Evolutionary conservation across 2,888 invertebrate species (phyloP).

Genomic region (Tetramorium bicarinatum): DNA sequence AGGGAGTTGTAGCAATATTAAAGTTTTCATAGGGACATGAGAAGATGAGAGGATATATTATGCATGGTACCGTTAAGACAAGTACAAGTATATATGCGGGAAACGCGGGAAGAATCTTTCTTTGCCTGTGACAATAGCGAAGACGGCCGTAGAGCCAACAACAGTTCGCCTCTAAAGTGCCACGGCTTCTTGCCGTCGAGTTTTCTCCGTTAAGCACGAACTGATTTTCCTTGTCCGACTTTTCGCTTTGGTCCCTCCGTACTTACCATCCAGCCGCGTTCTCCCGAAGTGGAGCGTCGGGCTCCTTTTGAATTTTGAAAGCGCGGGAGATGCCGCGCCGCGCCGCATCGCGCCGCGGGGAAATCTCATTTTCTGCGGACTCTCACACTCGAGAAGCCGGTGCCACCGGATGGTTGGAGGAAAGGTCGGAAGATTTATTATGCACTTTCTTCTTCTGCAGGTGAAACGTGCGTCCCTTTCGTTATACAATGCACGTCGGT

Average conservation of each 20-base stretch:
- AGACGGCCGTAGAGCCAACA: neutral
- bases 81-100: constrained; percentile 2
- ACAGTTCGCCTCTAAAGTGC: constrained; percentile 5
- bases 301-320: constrained; percentile 70
- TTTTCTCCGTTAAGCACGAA: constrained; percentile 59
- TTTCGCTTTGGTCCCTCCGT: constrained; percentile 20
- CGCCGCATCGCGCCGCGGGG: constrained; percentile 32
- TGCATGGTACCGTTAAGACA: constrained; percentile 3
- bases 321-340: constrained; percentile 48
- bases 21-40: neutral
- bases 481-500: constrained; percentile 43
- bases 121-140: constrained; percentile 29
- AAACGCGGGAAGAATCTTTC: constrained; percentile 22
- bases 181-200: constrained; percentile 26
- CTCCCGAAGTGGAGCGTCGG: constrained; percentile 26
- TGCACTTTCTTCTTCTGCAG: constrained; percentile 52
- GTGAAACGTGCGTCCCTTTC: constrained; percentile 25
- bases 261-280: neutral
- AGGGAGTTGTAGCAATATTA: constrained; percentile 1
- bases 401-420: constrained; percentile 29
- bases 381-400: constrained; percentile 44
- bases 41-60: neutral
- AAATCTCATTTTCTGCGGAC: constrained; percentile 68
- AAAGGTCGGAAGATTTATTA: constrained; percentile 64
- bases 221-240: constrained; percentile 62